Evolutionary conservation across 2,113 vertebrate genomes (phyloP), one percentile per base, ranked within the genome.

Genomic region (Corvus cornix): DNA sequence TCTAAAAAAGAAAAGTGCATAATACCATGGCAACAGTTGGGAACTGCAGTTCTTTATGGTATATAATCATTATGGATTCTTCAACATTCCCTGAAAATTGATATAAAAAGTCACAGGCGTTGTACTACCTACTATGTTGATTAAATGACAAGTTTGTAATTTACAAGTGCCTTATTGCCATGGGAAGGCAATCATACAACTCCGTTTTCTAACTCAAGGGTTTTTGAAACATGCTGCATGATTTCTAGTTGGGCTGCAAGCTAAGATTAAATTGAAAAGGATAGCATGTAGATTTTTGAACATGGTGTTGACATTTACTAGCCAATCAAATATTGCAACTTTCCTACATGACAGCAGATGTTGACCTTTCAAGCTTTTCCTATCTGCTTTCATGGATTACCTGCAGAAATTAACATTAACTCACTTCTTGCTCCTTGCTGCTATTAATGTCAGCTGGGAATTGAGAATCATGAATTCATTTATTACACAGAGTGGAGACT

Each of bases 381-480:
- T 98, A 96, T 98, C 97, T 98, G 90, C 97, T 96, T 97, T 97
- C 97, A 95, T 12, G 60, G 95, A 96, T 97, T 98, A 98, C 98
- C 98, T 98, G 97, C 96, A 98, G 97, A 98, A 98, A 98, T 98
- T 98, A 98, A 98, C 98, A 98, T 98, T 95, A 98, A 97, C 97
- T 97, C 16, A 13, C 94, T 98, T 97, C 96, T 97, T 97, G 95
- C 96, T 97, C 94, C 97, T 85, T 90, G 88, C 97, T 98, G 97
- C 95, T 98, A 94, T 97, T 98, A 98, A 97, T 98, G 98, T 98
- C 98, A 97, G 68, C 86, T 97, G 98, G 97, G 98, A 98, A 98
- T 97, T 97, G 97, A 98, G 96, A 98, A 98, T 98, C 98, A 97
- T 98, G 97, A 98, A 98, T 98, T 98, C 97, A 97, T 98, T 98